These are phyloP conservation scores for Leptothorax acervorum DNA, from an alignment of 2,888 invertebrate genomes.

Conservation along the genomic window DNA sequence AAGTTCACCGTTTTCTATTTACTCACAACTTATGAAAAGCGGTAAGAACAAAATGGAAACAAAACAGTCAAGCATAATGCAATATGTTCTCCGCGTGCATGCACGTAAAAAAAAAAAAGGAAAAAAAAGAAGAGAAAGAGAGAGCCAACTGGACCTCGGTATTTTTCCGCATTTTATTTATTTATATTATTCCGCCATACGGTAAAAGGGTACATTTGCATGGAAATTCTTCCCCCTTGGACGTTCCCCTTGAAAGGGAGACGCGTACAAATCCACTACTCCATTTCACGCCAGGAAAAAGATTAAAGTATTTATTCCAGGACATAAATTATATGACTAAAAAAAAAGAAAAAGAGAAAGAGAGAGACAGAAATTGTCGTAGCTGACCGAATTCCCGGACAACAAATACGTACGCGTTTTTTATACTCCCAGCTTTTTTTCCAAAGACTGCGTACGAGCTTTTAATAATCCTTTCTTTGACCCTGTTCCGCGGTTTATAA, in stretches of 20 bases:
- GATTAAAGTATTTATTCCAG: conserved; percentile 72
- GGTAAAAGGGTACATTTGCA: conserved; percentile 72
- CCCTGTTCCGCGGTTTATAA: conserved; percentile 24
- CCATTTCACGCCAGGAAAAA: conserved; percentile 64
- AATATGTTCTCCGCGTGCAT: conserved; percentile 25
- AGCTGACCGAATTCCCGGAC: conserved; percentile 32
- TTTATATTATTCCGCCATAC: conserved; percentile 65
- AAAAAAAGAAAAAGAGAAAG: conserved; percentile 44
- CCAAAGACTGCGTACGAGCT: conserved; percentile 57
- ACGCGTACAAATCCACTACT: conserved; percentile 68
- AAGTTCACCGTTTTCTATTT: conserved; percentile 33
- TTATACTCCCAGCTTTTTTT: conserved; percentile 20
- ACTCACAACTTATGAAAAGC: conserved; percentile 44
- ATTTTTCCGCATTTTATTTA: conserved; percentile 65
- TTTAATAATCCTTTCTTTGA: conserved; percentile 61
- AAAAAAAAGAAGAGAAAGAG: background rate
- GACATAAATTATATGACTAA: conserved; percentile 59
- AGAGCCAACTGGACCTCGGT: conserved; percentile 49
- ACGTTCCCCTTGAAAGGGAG: conserved; percentile 60
- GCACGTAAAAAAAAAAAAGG: background rate
- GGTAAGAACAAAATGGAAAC: conserved; percentile 17
- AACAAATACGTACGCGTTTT: conserved; percentile 55
- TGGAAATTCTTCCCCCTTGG: conserved; percentile 66
- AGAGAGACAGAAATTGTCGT: conserved; percentile 30
- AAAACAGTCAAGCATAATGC: conserved; percentile 22